Percentiles rank a stretch among this genome's conserved stretches.
Evolutionary conservation across 2,113 vertebrate species (phyloP).

Genomic region (Protobothrops mucrosquamatus): DNA sequence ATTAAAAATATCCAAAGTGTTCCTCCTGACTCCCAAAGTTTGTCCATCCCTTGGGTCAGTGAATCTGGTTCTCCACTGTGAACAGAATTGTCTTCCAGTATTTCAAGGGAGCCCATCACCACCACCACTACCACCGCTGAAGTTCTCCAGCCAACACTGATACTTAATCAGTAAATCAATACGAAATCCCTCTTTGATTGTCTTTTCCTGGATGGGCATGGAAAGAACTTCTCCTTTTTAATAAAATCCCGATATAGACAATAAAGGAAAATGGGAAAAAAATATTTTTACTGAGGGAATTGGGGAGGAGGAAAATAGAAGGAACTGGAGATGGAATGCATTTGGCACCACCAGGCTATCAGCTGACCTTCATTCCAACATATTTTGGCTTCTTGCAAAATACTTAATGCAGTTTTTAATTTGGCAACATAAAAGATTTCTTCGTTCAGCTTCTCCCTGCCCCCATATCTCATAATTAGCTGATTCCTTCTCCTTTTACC

Average conservation of each 20-base stretch:
- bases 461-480: constrained; percentile 52
- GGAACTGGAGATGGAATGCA: not conserved
- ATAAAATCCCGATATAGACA: not conserved
- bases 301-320: not conserved
- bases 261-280: not conserved
- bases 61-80: not conserved
- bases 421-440: constrained; percentile 48
- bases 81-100: not conserved
- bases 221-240: not conserved
- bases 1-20: not conserved
- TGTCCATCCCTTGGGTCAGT: not conserved
- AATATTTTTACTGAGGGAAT: not conserved
- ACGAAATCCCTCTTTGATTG: not conserved
- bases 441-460: constrained; percentile 34
- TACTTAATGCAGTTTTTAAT: constrained; percentile 63
- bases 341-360: constrained; percentile 31
- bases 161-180: not conserved
- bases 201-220: not conserved
- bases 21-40: not conserved
- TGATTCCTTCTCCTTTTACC: constrained; percentile 21
- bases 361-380: constrained; percentile 33
- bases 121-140: not conserved
- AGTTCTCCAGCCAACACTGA: not conserved
- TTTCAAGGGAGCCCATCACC: not conserved
- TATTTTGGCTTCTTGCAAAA: constrained; percentile 46